phyloP scores from a whole-genome alignment of 2,888 invertebrate species.

The Pseudococcus longispinus region DNA sequence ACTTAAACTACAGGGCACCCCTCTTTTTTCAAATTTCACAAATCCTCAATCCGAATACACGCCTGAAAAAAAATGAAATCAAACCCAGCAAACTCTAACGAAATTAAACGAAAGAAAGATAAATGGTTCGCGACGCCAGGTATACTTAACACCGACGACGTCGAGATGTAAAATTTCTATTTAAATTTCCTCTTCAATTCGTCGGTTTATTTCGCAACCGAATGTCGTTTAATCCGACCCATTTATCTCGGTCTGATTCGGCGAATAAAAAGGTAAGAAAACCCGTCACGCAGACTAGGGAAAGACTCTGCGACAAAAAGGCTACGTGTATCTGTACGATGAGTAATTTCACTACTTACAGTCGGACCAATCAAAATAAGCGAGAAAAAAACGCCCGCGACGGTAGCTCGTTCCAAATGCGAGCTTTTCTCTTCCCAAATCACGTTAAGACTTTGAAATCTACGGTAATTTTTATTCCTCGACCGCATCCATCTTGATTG shows the following conservation, averaged over 20 bases:
- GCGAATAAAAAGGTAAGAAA: background rate
- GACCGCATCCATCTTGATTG: background rate
- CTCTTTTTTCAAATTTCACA: no score
- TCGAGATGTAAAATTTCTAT: background rate
- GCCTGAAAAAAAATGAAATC: background rate
- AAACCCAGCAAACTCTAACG: background rate
- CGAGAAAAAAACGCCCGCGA: background rate
- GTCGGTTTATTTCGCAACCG: background rate
- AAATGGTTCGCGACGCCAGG: background rate
- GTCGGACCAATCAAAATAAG: background rate
- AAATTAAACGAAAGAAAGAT: constrained; percentile 12
- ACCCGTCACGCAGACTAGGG: background rate
- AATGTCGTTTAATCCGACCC: background rate
- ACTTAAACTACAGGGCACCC: no score
- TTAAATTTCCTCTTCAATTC: background rate
- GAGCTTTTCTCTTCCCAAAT: background rate
- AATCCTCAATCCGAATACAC: no score
- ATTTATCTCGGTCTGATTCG: background rate
- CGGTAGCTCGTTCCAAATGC: background rate
- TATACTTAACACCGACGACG: background rate
- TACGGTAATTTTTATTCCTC: background rate
- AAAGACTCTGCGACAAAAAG: background rate
- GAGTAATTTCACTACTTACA: background rate
- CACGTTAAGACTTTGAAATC: background rate
- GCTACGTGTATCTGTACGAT: background rate